Base-by-base conservation (phyloP, 2,113 vertebrate genomes). In the Isurus oxyrinchus region DNA sequence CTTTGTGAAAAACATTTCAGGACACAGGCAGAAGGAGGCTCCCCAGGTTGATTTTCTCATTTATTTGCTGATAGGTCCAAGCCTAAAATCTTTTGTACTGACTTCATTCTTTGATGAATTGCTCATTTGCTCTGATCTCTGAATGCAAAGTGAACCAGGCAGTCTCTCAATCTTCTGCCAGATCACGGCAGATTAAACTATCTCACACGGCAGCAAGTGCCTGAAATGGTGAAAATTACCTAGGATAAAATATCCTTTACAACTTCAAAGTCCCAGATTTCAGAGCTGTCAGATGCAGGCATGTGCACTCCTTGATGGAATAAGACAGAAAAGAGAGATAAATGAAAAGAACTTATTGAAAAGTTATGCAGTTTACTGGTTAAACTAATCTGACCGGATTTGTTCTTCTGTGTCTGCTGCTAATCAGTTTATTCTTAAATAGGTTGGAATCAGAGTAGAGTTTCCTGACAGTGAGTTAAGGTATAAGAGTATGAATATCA, bases 51-150 rank as follows among this genome's bases (percentile, higher is more conserved):
- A 94, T 66, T 94, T 94, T 40, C 90, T 94, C 57, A 59, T 93
- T 10, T 63, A 63, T 93, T 97, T 96, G 98, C 97, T 98, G 98
- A 99, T 97, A 98, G 98, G 98, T 97, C 97, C 97, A 97, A 98
- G 98, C 98, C 98, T 98, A 97, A 98, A 97, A 97, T 97, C 97
- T 97, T 98, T 98, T 98, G 98, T 98, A 99, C 98, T 97, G 97
- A 97, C 97, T 96, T 97, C 97, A 98, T 98, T 98, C 97, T 96
- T 98, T 97, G 97, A 98, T 97, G 97, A 98, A 98, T 98, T 98
- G 98, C 98, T 98, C 99, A 99, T 99, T 99, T 99, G 98, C 98
- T 99, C 98, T 98, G 98, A 99, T 99, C 98, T 98, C 94, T 96
- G 96, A 87, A 97, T 98, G 99, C 98, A 99, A 99, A 98, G 98